A percentile compares a stretch with the other conserved stretches of the same genome.
Conservation (phyloP, 2,888 invertebrate genomes). For the Eulithis prunata region DNA sequence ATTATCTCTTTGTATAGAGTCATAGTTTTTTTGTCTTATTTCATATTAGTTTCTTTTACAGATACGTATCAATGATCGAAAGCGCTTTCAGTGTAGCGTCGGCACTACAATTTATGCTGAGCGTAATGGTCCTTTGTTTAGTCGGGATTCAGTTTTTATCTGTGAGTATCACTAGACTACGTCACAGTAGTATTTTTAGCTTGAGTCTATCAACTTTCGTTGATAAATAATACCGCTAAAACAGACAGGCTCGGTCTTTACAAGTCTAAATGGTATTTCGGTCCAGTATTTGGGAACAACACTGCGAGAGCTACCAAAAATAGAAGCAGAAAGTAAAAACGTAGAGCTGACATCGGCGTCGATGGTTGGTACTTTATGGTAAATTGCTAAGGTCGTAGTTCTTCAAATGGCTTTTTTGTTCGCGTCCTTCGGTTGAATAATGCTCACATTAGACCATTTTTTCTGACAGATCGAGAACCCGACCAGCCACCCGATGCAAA, state of each 20-base stretch:
- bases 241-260: background rate
- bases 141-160: constrained; percentile 78
- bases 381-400: constrained; percentile 39
- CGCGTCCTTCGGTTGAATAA: constrained; percentile 37
- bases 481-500: constrained; percentile 75
- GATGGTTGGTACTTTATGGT: constrained; percentile 29
- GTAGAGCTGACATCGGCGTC: constrained; percentile 22
- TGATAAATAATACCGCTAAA: background rate
- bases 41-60: constrained; percentile 39
- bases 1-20: background rate
- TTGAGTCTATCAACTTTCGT: background rate
- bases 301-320: background rate
- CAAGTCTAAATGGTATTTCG: background rate
- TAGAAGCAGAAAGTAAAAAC: constrained; percentile 8
- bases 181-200: background rate
- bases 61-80: constrained; percentile 80
- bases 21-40: constrained; percentile 40
- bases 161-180: constrained; percentile 51
- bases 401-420: constrained; percentile 43
- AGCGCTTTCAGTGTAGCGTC: constrained; percentile 78
- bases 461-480: constrained; percentile 75
- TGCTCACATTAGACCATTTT: constrained; percentile 44
- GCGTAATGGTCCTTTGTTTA: constrained; percentile 79
- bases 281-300: background rate
- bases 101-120: constrained; percentile 79